Base-by-base conservation (phyloP, 2,113 vertebrate genomes). In the Oreochromis tanganicae region DNA sequence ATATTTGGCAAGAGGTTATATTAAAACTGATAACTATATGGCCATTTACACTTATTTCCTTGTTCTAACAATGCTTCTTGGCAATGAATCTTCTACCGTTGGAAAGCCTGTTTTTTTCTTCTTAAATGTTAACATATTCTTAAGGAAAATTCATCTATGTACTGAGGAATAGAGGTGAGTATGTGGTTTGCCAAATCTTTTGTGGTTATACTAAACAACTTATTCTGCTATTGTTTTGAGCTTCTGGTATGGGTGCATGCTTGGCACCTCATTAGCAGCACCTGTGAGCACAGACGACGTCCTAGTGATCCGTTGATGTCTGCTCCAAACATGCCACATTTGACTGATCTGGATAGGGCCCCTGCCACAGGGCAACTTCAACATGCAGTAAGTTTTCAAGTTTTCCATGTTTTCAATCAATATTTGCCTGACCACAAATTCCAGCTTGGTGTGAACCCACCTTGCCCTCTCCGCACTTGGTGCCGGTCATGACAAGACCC, bases 381-480 rank as follows among this genome's bases (percentile, higher is more conserved):
- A 61, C 8, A 61, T 34, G 57, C 29, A 61, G 57, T 32, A 61
- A 17, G 27, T 17, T 9, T 24, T 61, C 57, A 32, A 4, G 21
- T 56, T 56, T 56, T 56, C 54, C 54, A 19, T 11, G 59, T 19
- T 19, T 66, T 66, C 17, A n/a, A 36, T 36, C 63, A 71, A 24
- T 9, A 71, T 24, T 41, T 43, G 4, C 11, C 21, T 52, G 21
- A 81, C 27, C 4, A 17, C 3, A 41, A 50, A 79, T 19, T 21
- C 9, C 10, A 36, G n/a, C 16, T 41, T 8, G 4, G 1, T 24
- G 7, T 19, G 16, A 3, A 81, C 97, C 92, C 81, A 98, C 98
- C 98, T 98, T 98, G 5, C 97, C 96, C 52, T 98, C 96, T 5
- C 97, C 97, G 36, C 98, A 99, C 66, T 97, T 98, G 13, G 98